Conservation (phyloP, 2,888 invertebrate species). For the Meta bourneti region DNA sequence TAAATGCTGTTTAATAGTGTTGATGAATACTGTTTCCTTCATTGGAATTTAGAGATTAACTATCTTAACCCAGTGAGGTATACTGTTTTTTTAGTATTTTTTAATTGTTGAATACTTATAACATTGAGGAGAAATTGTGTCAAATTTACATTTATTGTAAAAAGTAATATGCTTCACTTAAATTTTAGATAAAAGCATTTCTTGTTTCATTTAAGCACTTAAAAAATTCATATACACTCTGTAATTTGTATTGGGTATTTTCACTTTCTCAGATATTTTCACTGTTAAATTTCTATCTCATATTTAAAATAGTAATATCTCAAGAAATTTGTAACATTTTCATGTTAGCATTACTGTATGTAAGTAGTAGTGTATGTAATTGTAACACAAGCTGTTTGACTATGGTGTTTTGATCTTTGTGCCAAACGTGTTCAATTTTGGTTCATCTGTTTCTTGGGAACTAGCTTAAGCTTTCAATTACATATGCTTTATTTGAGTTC, state of each 20-base stretch:
- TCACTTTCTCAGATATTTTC: slow-evolving; percentile 21
- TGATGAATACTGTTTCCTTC: too few species aligned
- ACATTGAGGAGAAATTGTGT: background rate
- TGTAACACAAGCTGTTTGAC: background rate
- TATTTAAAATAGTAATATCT: slow-evolving; percentile 26
- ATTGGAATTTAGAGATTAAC: too few species aligned
- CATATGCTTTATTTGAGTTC: background rate
- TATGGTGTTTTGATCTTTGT: slow-evolving; percentile 6
- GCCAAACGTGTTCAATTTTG: background rate
- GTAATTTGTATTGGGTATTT: slow-evolving; percentile 32
- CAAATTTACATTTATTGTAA: slow-evolving; percentile 16
- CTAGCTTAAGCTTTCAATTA: background rate
- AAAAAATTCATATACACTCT: background rate
- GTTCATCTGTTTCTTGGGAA: background rate
- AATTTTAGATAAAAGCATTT: background rate
- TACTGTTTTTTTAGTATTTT: background rate
- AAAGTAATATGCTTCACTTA: slow-evolving; percentile 2
- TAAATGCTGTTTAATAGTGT: too few species aligned
- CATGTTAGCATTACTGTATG: slow-evolving; percentile 27
- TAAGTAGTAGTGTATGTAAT: slow-evolving; percentile 12
- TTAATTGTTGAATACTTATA: background rate
- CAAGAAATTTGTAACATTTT: slow-evolving; percentile 3
- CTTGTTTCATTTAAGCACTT: background rate
- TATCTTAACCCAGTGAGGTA: too few species aligned
- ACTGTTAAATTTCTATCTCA: slow-evolving; percentile 15